Base-by-base conservation (phyloP, 2,888 invertebrate species). In the Galeopsomyia nigrocyanea region DNA sequence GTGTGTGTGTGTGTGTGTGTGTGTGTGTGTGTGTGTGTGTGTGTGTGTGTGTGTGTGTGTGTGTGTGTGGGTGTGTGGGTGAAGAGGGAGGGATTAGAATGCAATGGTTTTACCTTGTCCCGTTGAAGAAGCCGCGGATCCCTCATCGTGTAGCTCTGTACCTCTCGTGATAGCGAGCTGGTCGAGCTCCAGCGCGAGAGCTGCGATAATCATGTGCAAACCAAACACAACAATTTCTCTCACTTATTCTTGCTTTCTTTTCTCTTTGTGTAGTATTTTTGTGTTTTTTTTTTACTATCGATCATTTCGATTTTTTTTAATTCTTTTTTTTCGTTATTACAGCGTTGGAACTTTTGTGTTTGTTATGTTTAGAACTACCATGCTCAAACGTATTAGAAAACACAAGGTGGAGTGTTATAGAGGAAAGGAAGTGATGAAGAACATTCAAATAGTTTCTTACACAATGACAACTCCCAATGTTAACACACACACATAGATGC, bases 171-270 rank as follows among this genome's bases (percentile, higher is more conserved):
- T 80, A 90, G 87, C 81, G 90, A 90, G 87, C 90, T 90, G 88
- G 89, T 86, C 76, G 90, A 90, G 87, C 90, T 90, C 89, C 90
- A 90, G 86, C 90, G 89, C 88, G 90, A 90, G 87, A 90, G 88
- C 89, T 90, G 88, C 81, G 85, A 62, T 73, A 88, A 85, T 87
- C 86, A 87, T 83, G 82, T 81, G 85, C 83, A 89, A 68, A 26
- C 2, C 39, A 39, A n/a, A 88, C 86, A 88, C 85, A 88, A 87
- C 78, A 86, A 86, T 81, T 84, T 84, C 82, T 83, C 80, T 82
- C 79, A 83, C 79, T 31, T 31, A 31, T 55, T 57, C 49, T 64
- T 19, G 62, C 53, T 60, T 14, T 46, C 5, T 26, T 26, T 26
- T 3, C 26, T 39, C 7, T 39, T 7, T 39, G 13, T 62, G 6